Percentiles rank a stretch among this genome's conserved stretches.
phyloP scores from a whole-genome alignment of 2,113 vertebrate species.

The Nerophis lumbriciformis region DNA sequence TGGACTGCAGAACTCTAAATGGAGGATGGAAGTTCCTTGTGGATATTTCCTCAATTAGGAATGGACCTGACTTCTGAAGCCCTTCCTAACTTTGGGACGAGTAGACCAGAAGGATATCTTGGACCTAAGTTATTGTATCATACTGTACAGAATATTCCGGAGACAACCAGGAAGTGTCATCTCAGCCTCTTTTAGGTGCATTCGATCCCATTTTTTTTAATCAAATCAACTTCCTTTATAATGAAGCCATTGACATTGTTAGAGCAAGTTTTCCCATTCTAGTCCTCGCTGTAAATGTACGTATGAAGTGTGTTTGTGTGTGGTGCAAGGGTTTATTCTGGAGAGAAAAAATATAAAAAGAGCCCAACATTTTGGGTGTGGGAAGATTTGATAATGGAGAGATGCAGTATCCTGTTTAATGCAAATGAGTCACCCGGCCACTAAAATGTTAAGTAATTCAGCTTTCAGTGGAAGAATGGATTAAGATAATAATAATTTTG shows the following conservation, averaged over 20 bases:
- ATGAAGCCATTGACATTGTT: constrained; percentile 20
- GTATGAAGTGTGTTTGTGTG: constrained; percentile 26
- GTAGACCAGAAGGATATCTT: constrained; percentile 6
- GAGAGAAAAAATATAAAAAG: constrained; percentile 30
- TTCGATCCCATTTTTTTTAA: constrained; percentile 51
- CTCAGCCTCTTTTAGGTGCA: constrained; percentile 40
- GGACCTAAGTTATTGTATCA: constrained; percentile 51
- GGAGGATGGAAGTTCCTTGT: background rate
- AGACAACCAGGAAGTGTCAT: constrained; percentile 40
- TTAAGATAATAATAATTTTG: background rate
- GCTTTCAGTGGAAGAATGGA: background rate
- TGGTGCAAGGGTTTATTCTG: constrained; percentile 32
- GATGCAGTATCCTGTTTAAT: constrained; percentile 52
- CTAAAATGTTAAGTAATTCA: background rate
- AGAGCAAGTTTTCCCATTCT: constrained; percentile 30
- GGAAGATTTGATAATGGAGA: constrained; percentile 40
- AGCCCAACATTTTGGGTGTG: constrained; percentile 30
- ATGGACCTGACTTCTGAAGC: constrained; percentile 14
- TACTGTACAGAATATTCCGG: constrained; percentile 67
- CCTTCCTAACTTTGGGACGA: constrained; percentile 3
- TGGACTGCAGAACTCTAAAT: background rate
- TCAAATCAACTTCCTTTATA: constrained; percentile 39
- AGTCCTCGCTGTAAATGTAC: constrained; percentile 38
- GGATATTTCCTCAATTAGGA: constrained; percentile 1
- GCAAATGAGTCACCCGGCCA: background rate